These are phyloP conservation scores for Pelmatolapia mariae DNA, from an alignment of 2,113 vertebrate species.

Conservation along the genomic window DNA sequence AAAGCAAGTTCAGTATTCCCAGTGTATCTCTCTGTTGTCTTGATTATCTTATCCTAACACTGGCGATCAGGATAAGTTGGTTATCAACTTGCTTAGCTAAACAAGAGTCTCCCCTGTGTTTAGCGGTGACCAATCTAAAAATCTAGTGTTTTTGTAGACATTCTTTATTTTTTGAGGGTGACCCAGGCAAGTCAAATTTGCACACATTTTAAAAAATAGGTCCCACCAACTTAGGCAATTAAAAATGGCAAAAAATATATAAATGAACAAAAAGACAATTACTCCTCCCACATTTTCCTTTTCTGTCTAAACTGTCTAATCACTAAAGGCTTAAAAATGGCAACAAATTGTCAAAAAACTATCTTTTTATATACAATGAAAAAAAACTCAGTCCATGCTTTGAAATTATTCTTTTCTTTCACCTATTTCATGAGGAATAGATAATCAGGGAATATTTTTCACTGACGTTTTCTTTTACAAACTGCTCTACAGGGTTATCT, in stretches of 20 bases:
- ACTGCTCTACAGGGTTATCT: not conserved
- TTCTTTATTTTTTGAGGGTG: not conserved
- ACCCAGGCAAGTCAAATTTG: not conserved
- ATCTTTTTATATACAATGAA: not conserved
- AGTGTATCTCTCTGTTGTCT: not conserved
- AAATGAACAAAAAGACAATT: not conserved
- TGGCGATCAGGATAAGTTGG: not conserved
- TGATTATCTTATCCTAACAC: not conserved
- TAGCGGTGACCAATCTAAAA: not conserved
- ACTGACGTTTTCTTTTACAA: not conserved
- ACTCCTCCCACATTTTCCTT: not conserved
- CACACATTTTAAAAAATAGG: not conserved
- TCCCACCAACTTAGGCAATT: not conserved
- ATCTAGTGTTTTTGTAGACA: not conserved
- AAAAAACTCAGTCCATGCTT: not conserved
- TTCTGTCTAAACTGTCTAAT: not conserved
- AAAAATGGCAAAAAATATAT: not conserved
- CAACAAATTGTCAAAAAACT: not conserved
- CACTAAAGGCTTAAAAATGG: not conserved
- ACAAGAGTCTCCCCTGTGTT: not conserved
- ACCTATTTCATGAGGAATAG: not conserved
- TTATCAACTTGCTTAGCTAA: not conserved
- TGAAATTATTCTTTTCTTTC: not conserved
- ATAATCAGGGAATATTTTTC: not conserved
- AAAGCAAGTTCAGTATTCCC: not conserved